Evolutionary conservation across 2,797 vertebrate species (phyloP), one percentile per base, ranked within the genome.

Genomic region (Calcarius lapponicus): DNA sequence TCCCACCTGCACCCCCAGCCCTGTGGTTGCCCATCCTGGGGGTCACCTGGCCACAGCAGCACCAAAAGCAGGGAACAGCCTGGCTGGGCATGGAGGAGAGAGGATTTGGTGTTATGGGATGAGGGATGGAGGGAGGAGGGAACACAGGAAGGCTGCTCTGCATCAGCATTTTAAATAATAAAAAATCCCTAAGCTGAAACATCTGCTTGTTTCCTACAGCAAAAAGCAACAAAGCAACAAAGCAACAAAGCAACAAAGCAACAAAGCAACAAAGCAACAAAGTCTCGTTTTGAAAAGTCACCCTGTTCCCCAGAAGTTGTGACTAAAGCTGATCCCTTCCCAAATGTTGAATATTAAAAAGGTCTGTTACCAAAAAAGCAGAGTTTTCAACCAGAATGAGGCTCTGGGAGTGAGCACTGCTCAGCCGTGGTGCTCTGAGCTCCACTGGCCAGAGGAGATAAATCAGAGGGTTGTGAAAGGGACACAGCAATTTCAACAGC

Each of bases 71-170:
- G 50, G 71, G 43, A 70, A 64, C 11, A 76, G 22, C 79, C 48
- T 6, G 6, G 34, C 9, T 1, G 2, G 43, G 24, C 8, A 8
- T 0, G 13, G 50, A 69, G 15, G 47, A 71, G 47, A 0, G 4
- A 54, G 19, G 40, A 43, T 26, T 79, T 47, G 56, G 32, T 65
- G 28, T 3, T 72, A 21, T 0, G 4, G 66, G 57, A 21, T 11
- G 50, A 67, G 65, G 34, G 74, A 32, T 5, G 3, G 65, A 5
- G 12, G 40, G 70, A 73, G 50, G 60, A 36, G n/a, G 53, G 64
- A 56, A 62, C 43, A 50, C 24, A 42, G 40, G 32, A 60, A 67
- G 10, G 53, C 29, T 67, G 69, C 65, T 82, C 56, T 69, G 48
- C 31, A 22, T 21, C 24, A 78, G 24, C 9, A 3, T 48, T 69